Evolutionary conservation across 2,113 vertebrate genomes (phyloP), one percentile per base, ranked within the genome.

Genomic region (Pelmatolapia mariae): DNA sequence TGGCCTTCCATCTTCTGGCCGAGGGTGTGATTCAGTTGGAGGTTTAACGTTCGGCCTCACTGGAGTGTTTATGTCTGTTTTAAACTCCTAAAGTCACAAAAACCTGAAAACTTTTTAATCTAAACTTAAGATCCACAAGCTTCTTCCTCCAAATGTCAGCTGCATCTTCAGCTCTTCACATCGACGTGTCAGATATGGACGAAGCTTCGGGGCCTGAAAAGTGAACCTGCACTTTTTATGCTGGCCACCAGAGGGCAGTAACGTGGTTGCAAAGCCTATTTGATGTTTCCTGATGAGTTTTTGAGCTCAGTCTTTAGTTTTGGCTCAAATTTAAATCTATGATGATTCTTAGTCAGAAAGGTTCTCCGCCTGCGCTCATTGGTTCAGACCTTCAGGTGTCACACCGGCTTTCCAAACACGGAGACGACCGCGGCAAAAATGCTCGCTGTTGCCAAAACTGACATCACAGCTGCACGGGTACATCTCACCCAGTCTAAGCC

Each of bases 181-280:
- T 71, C 11, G 0, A 43, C 0, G 36, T 0, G 38, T 68, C 38
- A 43, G 38, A 71, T 6, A 40, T 71, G 66, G 9, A 15, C 1
- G 2, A n/a, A 22, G 10, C 10, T 38, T 13, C 4, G 0, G 61
- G 61, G 19, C 33, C 61, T 36, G 61, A 66, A 38, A 38, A 66
- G 61, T 1, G 10, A 71, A 71, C 36, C n/a, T 15, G 36, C 19
- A 40, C n/a, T 6, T 4, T 24, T 22, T 24, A 15, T 15, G 38
- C n/a, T 8, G n/a, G 66, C 36, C 66, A 71, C 66, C 66, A 43
- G 36, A 43, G 66, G 36, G 66, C 12, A 24, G 36, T 24, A 43
- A 6, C 3, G n/a, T 24, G n/a, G 36, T 3, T 22, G 63, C 63
- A 40, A 6, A 68, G 7, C 36, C 63, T 68, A 38, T 68, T 22